Conservation (phyloP, 1,140 invertebrate species). For the Pseudachorutes palmiensis region DNA sequence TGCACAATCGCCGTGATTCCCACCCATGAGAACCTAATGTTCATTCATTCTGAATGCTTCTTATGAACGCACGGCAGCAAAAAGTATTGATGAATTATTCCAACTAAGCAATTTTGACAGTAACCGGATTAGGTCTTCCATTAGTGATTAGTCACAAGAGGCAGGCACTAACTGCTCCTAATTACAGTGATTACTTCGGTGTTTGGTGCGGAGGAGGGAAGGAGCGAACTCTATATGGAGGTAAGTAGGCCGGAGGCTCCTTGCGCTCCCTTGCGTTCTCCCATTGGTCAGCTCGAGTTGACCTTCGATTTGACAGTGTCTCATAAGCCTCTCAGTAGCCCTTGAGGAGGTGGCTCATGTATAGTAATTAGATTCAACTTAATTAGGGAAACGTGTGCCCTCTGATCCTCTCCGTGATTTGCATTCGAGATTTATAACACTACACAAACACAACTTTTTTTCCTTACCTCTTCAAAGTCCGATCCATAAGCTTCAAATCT, state of each 20-base stretch:
- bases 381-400: neutral
- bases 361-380: neutral
- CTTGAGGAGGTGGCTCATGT: neutral
- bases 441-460: too few relatives aligned
- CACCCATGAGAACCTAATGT: too few relatives aligned
- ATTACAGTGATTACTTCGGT: neutral
- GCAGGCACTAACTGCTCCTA: too few relatives aligned
- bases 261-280: neutral
- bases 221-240: neutral
- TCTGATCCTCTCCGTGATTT: neutral
- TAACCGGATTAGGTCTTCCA: too few relatives aligned
- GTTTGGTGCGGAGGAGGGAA: neutral
- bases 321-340: neutral
- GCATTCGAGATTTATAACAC: neutral
- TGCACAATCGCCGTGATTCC: too few relatives aligned
- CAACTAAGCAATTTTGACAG: too few relatives aligned
- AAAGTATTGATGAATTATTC: too few relatives aligned
- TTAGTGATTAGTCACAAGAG: too few relatives aligned
- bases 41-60: too few relatives aligned
- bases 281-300: neutral
- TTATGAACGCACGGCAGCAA: too few relatives aligned
- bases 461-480: slow-evolving; percentile 19
- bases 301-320: neutral
- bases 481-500: slow-evolving; percentile 28
- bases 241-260: neutral